phyloP scores from a whole-genome alignment of 2,888 invertebrate species.

The Leucozona laternaria region DNA sequence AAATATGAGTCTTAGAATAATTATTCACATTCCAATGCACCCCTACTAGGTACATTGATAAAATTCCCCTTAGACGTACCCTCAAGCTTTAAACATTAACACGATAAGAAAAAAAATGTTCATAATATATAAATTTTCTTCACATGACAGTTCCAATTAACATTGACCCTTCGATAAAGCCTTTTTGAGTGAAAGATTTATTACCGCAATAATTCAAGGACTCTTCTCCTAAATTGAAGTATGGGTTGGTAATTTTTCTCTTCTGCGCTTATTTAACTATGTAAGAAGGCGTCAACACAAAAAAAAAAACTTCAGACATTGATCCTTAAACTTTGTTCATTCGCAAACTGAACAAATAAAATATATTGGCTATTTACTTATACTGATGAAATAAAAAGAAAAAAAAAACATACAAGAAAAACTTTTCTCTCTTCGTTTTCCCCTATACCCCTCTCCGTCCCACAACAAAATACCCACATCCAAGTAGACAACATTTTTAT shows the following conservation, averaged over 20 bases:
- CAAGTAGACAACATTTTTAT: conserved; percentile 53
- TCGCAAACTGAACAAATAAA: conserved; percentile 65
- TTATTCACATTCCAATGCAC: too few relatives aligned
- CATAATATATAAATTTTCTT: conserved; percentile 9
- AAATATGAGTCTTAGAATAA: too few relatives aligned
- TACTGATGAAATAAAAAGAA: conserved; percentile 32
- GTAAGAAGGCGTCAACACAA: conserved; percentile 40
- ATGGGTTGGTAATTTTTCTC: conserved; percentile 12
- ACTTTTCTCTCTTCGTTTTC: conserved; percentile 20
- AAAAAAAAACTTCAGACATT: conserved; percentile 41
- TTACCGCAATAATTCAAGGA: conserved; percentile 47
- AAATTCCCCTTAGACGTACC: not conserved
- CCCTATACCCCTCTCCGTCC: not conserved
- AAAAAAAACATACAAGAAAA: conserved; percentile 10
- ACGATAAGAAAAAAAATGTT: not conserved
- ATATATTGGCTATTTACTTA: conserved; percentile 60
- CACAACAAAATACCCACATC: conserved; percentile 2
- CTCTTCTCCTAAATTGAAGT: not conserved
- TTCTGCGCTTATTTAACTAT: not conserved
- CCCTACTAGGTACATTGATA: too few relatives aligned
- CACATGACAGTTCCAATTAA: conserved; percentile 37
- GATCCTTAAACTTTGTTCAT: conserved; percentile 46
- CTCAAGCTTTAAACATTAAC: not conserved
- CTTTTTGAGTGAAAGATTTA: conserved; percentile 55
- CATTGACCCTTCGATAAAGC: conserved; percentile 41